A percentile compares a stretch with the other conserved stretches of the same genome.
Evolutionary conservation across 1,140 invertebrate species (phyloP).

Genomic region (Listronotus bonariensis): DNA sequence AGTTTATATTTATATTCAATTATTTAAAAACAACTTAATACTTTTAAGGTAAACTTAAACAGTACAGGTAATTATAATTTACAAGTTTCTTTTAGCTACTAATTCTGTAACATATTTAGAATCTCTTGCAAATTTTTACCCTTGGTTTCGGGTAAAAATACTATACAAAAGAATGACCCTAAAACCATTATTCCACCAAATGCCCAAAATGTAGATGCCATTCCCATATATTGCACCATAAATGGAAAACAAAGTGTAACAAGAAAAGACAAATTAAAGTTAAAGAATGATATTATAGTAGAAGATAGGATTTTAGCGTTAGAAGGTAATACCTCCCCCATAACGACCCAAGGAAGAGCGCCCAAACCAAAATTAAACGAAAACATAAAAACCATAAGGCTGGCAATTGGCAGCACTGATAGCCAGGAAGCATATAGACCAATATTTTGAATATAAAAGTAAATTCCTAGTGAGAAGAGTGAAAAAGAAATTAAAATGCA

Average conservation of each 20-base stretch:
- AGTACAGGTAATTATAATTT: too few relatives aligned
- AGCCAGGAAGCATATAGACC: conserved; percentile 28
- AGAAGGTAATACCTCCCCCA: conserved; percentile 79
- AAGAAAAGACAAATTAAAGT: conserved; percentile 78
- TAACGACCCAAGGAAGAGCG: conserved; percentile 80
- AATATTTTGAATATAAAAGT: conserved; percentile 26
- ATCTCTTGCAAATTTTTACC: too few relatives aligned
- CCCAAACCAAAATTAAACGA: conserved; percentile 65
- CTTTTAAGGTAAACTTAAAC: too few relatives aligned
- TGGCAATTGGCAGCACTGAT: conserved; percentile 40
- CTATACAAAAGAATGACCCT: too few relatives aligned
- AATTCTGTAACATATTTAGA: too few relatives aligned
- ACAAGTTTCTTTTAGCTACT: too few relatives aligned
- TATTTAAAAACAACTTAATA: too few relatives aligned
- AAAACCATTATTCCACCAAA: too few relatives aligned
- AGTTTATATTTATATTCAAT: too few relatives aligned
- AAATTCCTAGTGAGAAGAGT: conserved; percentile 28
- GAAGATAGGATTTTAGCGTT: conserved; percentile 74
- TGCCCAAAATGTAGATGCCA: conserved; percentile 44
- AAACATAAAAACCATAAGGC: conserved; percentile 38
- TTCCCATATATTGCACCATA: conserved; percentile 64
- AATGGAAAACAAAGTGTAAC: conserved; percentile 74
- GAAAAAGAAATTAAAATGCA: conserved; percentile 62
- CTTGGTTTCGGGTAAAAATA: too few relatives aligned
- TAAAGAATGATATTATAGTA: conserved; percentile 71